Evolutionary conservation across 2,888 invertebrate species (phyloP).

Genomic region (Pristionchus maxplancki): DNA sequence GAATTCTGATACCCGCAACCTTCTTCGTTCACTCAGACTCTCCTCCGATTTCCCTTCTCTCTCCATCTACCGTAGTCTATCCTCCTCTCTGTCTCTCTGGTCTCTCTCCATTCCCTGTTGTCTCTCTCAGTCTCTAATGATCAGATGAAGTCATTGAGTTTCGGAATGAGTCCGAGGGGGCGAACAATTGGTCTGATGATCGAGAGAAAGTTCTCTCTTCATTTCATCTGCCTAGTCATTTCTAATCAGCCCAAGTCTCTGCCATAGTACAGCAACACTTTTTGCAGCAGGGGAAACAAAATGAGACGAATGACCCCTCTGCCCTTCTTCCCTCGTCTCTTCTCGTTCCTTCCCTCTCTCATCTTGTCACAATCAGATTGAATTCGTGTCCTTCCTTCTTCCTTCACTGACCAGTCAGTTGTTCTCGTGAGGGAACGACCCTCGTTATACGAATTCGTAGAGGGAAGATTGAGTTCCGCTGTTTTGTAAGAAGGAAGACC

Average conservation of each 20-base stretch:
- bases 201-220: background rate
- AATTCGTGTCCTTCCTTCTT: conserved; percentile 9
- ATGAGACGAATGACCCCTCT: background rate
- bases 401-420: conserved; percentile 2
- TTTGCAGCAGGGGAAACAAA: background rate
- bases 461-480: background rate
- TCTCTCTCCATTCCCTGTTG: background rate
- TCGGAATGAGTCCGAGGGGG: background rate
- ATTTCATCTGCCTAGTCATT: background rate
- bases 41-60: background rate
- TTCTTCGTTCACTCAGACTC: background rate
- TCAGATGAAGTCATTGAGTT: background rate
- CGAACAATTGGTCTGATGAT: conserved; percentile 27
- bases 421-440: background rate
- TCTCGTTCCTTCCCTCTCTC: background rate
- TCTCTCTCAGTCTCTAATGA: background rate
- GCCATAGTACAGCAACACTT: background rate
- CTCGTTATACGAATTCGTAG: background rate
- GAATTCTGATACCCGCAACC: conserved; percentile 5
- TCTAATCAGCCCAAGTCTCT: background rate
- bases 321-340: background rate
- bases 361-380: conserved; percentile 1
- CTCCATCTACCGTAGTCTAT: conserved; percentile 28
- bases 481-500: background rate
- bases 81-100: background rate